Evolutionary conservation across 2,113 vertebrate species (phyloP).

Genomic region (Gyps fulvus): DNA sequence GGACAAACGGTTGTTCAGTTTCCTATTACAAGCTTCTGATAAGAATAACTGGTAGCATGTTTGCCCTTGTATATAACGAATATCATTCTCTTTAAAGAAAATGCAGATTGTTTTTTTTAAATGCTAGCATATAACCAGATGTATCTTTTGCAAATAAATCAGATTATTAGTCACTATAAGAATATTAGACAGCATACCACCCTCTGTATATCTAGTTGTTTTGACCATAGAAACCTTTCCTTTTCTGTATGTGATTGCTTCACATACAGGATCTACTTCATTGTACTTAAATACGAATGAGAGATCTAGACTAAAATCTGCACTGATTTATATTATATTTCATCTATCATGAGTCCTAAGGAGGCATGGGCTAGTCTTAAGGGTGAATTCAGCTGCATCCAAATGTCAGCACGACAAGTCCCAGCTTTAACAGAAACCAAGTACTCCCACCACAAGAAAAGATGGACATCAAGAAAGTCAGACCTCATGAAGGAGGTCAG

Average conservation of each 20-base stretch:
- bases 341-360: neutral
- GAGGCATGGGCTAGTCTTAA: neutral
- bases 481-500: neutral
- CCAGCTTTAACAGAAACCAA: neutral
- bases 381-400: neutral
- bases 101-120: neutral
- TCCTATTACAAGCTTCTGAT: neutral
- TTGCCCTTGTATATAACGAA: neutral
- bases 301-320: neutral
- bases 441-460: neutral
- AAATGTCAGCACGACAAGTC: neutral
- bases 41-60: neutral
- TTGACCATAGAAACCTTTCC: neutral
- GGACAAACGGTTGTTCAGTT: neutral
- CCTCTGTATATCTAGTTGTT: neutral
- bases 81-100: neutral
- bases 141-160: neutral
- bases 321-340: neutral
- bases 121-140: neutral
- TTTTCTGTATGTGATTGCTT: neutral
- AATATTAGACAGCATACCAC: neutral
- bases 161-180: neutral
- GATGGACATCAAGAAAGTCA: neutral
- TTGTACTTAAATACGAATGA: neutral
- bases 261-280: neutral